Evolutionary conservation across 2,113 vertebrate genomes (phyloP).

Genomic region (Vombatus ursinus): DNA sequence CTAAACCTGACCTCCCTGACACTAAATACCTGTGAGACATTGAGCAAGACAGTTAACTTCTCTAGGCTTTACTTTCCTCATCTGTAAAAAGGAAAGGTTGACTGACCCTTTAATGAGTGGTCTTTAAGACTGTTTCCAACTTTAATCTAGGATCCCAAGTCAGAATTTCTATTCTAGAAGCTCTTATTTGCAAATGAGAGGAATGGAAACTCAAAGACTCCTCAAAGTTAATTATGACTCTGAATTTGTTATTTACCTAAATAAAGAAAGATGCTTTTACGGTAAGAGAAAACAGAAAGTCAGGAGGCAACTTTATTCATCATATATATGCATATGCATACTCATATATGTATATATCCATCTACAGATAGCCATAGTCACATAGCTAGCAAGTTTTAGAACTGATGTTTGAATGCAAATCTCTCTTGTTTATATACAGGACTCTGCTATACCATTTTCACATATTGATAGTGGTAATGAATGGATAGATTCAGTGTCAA

Average conservation of each 20-base stretch:
- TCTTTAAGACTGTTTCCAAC: not conserved
- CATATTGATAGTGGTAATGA: not conserved
- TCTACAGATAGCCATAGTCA: not conserved
- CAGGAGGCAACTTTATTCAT: not conserved
- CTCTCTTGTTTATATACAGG: not conserved
- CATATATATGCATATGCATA: not conserved
- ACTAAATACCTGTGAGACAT: not conserved
- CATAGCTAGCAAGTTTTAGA: not conserved
- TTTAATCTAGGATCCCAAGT: not conserved
- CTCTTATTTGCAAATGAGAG: not conserved
- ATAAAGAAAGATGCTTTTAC: not conserved
- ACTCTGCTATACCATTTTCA: not conserved
- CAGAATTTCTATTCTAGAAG: not conserved
- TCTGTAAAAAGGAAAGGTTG: not conserved
- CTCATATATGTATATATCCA: not conserved
- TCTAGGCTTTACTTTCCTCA: not conserved
- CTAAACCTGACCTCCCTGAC: not conserved
- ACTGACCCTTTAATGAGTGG: too few species aligned
- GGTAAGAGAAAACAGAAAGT: not conserved
- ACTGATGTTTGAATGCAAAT: not conserved
- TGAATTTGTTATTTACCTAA: not conserved
- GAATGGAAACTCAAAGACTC: not conserved
- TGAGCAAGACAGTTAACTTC: not conserved
- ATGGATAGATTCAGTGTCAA: not conserved
- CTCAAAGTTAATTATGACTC: not conserved